Base-by-base conservation (phyloP, 1,140 invertebrate species). In the Pemphigus obesinymphae region DNA sequence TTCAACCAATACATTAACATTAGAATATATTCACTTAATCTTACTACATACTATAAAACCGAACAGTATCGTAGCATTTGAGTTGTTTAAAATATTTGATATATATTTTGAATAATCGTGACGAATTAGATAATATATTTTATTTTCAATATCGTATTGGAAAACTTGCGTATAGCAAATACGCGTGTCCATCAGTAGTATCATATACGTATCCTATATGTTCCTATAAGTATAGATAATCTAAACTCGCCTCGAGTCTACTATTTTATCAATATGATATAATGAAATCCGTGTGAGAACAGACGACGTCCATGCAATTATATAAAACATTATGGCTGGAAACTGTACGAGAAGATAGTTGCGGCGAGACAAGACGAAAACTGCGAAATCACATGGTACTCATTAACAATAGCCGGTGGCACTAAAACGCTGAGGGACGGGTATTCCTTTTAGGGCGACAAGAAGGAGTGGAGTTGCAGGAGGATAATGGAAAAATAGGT, bases 361-460 rank as follows among this genome's bases (percentile, higher is more conserved):
- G 15, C 48, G 23, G 23, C 11, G 48, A n/a, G 40, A 76, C 34
- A n/a, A 78, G 53, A 43, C 53, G 75, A 78, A 53, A 76, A 78
- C 31, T 58, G 75, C 75, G 50, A 58, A 37, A 78, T 58, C 75
- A 78, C 75, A 58, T 58, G 73, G 73, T 55, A 1, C 73, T 58
- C 73, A 58, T 78, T 78, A 78, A 78, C 75, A 45, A 45, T 43
- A 23, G 23, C 75, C 34, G 48, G 17, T 17, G 15, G 48, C 3
- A 34, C 50, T 3, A 34, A 50, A 50, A 23, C 31, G n/a, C 5
- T 3, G 1, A 40, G 17, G 31, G 34, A 70, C n/a, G 37, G 1
- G 58, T 70, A 20, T 43, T 15, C 4, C 17, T 10, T 66, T 34
- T 13, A 8, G n/a, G 31, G 17, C 34, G 34, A 15, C 63, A n/a